phyloP scores from a whole-genome alignment of 2,797 vertebrate species.

The Hephaestus fuliginosus region DNA sequence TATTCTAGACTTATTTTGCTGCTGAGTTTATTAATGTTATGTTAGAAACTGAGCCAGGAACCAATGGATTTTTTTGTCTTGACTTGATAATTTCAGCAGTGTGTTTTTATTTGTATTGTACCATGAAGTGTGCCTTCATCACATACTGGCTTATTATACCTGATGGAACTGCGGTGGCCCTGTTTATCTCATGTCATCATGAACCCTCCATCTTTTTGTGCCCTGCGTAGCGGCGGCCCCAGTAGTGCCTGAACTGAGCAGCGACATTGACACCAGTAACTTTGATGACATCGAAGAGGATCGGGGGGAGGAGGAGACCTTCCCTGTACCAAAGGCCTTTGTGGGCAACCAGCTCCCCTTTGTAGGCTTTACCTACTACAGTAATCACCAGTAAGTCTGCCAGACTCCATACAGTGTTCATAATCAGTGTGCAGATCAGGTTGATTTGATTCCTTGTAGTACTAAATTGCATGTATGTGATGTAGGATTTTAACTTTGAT shows the following conservation, averaged over 20 bases:
- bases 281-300: constrained; percentile 99
- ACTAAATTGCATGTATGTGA: background rate
- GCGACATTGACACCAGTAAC: constrained; percentile 98
- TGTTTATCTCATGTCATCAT: background rate
- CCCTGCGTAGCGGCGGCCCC: constrained; percentile 92
- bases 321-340: constrained; percentile 98
- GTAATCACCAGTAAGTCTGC: constrained; percentile 91
- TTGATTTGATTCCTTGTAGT: background rate
- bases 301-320: constrained; percentile 98
- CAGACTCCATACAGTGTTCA: background rate
- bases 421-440: background rate
- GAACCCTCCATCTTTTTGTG: background rate
- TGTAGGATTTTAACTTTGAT: background rate
- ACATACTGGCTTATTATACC: background rate
- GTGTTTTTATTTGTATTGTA: background rate
- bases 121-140: background rate
- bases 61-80: no score
- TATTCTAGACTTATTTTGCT: background rate
- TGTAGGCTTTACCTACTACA: constrained; percentile 99
- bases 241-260: constrained; percentile 97
- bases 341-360: constrained; percentile 99
- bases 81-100: background rate
- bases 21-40: background rate
- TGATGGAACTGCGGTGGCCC: background rate
- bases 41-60: no score